Base-by-base conservation (phyloP, 1,140 invertebrate genomes). In the Colletes latitarsis region DNA sequence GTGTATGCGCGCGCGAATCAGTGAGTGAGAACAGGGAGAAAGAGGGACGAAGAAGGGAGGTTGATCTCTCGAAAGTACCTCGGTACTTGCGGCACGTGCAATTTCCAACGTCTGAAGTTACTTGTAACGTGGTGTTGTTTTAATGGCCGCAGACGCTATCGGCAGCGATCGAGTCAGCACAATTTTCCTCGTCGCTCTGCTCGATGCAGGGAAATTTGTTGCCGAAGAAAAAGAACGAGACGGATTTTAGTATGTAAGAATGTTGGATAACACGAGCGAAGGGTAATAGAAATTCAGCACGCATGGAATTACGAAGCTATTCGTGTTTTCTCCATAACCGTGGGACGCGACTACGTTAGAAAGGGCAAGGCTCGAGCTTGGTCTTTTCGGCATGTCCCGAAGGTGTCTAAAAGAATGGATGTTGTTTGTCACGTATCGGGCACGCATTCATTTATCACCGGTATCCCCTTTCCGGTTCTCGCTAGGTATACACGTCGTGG, bases 101-200 rank as follows among this genome's bases (percentile, higher is more conserved):
- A 86, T 86, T 86, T 85, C 75, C 80, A 70, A 82, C 73, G 67
- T 80, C 80, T 85, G 82, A 85, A 85, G 83, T 85, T 85, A 72
- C 71, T 78, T 77, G 30, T 70, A 71, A 73, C 75, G 69, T 62
- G 78, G 55, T 46, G 77, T 80, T 80, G 63, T 67, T 80, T 74
- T 80, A 80, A 80, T 75, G 71, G 77, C 62, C 63, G 63, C 55
- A 43, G 77, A 60, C 77, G 77, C 43, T 67, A 67, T 58, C 77
- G 30, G 63, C 14, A 14, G 43, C 41, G 63, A 66, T 39, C 30
- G 46, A 74, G 41, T 80, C 77, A 79, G 77, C 71, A 53, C 41
- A 60, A 80, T 74, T 67, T 80, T 58, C 69, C 66, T 46, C 15
- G 39, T 10, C 52, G 43, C 19, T 64, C 30, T 17, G 55, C 53